Evolutionary conservation across 2,888 invertebrate species (phyloP), one percentile per base, ranked within the genome.

Genomic region (Agrotis puta): DNA sequence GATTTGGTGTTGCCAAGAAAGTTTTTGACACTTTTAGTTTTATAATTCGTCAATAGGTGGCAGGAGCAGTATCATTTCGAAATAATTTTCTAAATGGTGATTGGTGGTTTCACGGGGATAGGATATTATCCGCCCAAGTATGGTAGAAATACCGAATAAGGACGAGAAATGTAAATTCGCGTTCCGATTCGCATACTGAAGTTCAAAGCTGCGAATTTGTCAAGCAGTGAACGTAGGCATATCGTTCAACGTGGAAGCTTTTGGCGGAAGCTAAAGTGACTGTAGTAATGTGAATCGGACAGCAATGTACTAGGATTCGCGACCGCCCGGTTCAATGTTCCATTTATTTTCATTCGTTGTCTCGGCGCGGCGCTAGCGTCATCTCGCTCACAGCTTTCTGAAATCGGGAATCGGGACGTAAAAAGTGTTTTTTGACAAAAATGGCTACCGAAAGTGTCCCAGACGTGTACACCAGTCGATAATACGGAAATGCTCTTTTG

Each of bases 361-460:
- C 87, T 92, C 90, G 90, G 88, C 87, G 90, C 89, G 89, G 93
- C 91, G 91, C 92, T 93, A 93, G 94, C 92, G 93, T 94, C 90
- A 91, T 92, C 93, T 93, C 91, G 85, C 90, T 92, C 89, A 85
- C 88, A 88, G 90, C 91, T 92, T 92, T 91, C 90, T 89, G 89
- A 94, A 94, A 92, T 94, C 89, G 91, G 91, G 91, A 92, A 90
- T 91, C 91, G 90, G 93, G 92, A 93, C 90, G 92, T 89, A 91
- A 90, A 91, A 92, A 92, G 90, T 90, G 89, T 91, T 90, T 93
- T 94, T 94, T 93, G 91, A 90, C 93, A 94, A 95, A 96, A 94
- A 96, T 96, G 95, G 96, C 95, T 91, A 94, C 95, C 92, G 86
- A 88, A 85, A 90, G 90, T 88, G 87, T 90, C 85, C 90, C 89